Percentiles rank a stretch among this genome's conserved stretches.
These are phyloP conservation scores for Cololabis saira DNA, from an alignment of 2,113 vertebrate genomes.

Conservation along the genomic window DNA sequence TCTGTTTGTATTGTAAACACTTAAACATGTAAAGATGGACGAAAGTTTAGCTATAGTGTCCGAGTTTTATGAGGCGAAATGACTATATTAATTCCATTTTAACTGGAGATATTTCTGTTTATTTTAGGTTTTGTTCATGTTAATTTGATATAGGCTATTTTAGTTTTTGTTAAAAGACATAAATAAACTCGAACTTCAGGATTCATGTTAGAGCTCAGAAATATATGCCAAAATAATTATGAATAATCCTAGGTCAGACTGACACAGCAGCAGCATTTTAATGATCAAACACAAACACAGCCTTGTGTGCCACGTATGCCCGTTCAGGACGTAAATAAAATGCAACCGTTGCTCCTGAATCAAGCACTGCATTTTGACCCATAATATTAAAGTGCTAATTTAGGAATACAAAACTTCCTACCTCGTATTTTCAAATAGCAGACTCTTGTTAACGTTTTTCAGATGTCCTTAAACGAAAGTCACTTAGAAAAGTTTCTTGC, in stretches of 20 bases:
- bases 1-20: no score
- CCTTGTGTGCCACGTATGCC: conserved; percentile 68
- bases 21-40: no score
- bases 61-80: no score
- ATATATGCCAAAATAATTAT: background rate
- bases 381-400: accelerated
- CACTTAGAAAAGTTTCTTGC: conserved; percentile 1
- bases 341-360: accelerated
- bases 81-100: no score
- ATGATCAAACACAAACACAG: background rate
- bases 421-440: conserved; percentile 25
- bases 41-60: no score
- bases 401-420: conserved; percentile 54
- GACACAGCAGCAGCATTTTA: conserved; percentile 1
- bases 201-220: no score
- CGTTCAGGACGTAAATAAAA: conserved; percentile 19
- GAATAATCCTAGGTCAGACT: background rate
- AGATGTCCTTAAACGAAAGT: conserved; percentile 35
- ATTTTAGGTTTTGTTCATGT: no score
- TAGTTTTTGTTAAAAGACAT: no score
- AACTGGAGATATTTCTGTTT: no score
- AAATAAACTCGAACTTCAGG: no score
- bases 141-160: no score
- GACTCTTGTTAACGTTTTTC: conserved; percentile 5
- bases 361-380: no score